Evolutionary conservation across 2,797 vertebrate genomes (phyloP).

Genomic region (Eulemur mongoz): DNA sequence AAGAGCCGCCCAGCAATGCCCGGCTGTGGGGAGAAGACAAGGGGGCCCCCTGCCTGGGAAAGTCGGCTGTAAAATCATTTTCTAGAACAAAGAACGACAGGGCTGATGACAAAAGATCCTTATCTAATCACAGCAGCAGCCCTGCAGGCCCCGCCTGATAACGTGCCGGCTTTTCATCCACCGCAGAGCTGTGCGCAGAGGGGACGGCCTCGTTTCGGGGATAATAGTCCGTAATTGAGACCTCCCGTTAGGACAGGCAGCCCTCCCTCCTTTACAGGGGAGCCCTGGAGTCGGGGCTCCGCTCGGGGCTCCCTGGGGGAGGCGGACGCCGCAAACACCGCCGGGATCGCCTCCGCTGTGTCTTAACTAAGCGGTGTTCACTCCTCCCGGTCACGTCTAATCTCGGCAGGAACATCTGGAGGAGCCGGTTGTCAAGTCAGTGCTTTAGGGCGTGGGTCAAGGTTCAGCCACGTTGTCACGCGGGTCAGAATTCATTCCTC

Average conservation of each 20-base stretch:
- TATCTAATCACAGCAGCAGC: background rate
- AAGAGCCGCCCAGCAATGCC: fast-evolving
- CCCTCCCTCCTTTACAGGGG: fast-evolving
- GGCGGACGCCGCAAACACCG: fast-evolving
- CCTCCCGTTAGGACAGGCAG: background rate
- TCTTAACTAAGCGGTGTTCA: fast-evolving
- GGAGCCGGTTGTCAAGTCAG: fast-evolving
- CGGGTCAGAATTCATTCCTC: fast-evolving
- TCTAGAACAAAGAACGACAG: background rate
- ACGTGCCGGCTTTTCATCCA: background rate
- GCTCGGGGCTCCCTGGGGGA: fast-evolving
- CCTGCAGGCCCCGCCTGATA: background rate
- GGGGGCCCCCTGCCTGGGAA: fast-evolving
- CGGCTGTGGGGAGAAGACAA: background rate
- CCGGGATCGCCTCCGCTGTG: fast-evolving
- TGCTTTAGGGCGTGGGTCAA: background rate
- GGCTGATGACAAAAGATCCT: background rate
- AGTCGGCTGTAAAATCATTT: background rate
- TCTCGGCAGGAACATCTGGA: fast-evolving
- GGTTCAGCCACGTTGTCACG: fast-evolving
- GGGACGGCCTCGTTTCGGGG: fast-evolving
- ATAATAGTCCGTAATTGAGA: background rate
- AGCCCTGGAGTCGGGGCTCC: fast-evolving
- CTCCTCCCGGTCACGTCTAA: fast-evolving
- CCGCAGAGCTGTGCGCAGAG: fast-evolving